phyloP scores from a whole-genome alignment of 2,888 invertebrate species.

The Tinea trinotella region DNA sequence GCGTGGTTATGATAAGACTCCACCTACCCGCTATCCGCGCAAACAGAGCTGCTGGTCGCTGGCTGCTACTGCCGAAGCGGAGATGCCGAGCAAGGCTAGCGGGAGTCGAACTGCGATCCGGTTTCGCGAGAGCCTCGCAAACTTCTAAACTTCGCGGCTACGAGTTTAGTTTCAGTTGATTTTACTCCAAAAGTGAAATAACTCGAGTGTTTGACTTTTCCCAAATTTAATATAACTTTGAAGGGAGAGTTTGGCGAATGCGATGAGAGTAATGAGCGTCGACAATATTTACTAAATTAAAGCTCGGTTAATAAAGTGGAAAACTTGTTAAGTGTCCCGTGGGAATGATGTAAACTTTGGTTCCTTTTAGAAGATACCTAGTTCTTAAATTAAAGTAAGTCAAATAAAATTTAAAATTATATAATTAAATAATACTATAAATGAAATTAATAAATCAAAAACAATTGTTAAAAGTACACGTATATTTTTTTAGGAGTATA shows the following conservation, averaged over 20 bases:
- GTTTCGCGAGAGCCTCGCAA: conserved; percentile 39
- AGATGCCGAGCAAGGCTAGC: conserved; percentile 18
- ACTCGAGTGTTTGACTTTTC: conserved; percentile 35
- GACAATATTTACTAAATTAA: conserved; percentile 37
- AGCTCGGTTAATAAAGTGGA: conserved; percentile 36
- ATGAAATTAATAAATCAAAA: no score
- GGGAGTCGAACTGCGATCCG: conserved; percentile 32
- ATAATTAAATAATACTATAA: no score
- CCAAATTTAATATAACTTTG: conserved; percentile 40
- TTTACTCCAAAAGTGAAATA: conserved; percentile 29
- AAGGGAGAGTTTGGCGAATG: conserved; percentile 34
- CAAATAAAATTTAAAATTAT: no score
- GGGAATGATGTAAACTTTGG: conserved; percentile 34
- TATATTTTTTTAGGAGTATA: no score
- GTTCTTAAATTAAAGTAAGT: conserved; percentile 3
- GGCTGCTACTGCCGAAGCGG: conserved; percentile 22
- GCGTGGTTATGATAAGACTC: conserved; percentile 65
- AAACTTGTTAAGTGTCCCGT: conserved; percentile 47
- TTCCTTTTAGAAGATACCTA: neutral
- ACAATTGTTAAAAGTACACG: no score
- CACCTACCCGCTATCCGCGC: conserved; percentile 63
- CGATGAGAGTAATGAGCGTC: conserved; percentile 32
- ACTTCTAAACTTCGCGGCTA: conserved; percentile 36
- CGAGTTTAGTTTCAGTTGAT: conserved; percentile 37
- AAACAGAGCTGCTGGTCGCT: conserved; percentile 48